Evolutionary conservation across 2,888 invertebrate species (phyloP), one percentile per base, ranked within the genome.

Genomic region (Lymantria dispar): DNA sequence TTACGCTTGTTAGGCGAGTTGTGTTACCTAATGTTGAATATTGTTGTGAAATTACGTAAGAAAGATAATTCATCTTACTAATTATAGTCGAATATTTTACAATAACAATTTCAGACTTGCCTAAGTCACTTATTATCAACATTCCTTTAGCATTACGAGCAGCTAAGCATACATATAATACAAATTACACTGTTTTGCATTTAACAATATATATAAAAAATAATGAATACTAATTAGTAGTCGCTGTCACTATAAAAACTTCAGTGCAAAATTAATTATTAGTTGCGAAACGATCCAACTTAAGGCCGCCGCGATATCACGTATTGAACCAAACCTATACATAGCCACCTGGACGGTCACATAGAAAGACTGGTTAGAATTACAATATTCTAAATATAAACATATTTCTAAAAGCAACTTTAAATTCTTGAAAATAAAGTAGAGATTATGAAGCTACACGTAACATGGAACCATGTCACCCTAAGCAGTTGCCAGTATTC

Each of bases 271-370:
- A 79, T 82, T 85, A 85, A 83, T 83, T 79, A 78, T 70, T 64
- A 65, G 70, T 76, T 72, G 70, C 72, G 70, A 78, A 78, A 78
- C 69, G 48, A 65, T 80, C 78, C 77, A 80, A 76, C 60, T 75
- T 85, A 80, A 82, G 71, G 47, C 80, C 80, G 82, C 80, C 76
- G 78, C 69, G 59, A 79, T 82, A 82, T 81, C 73, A 72, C 69
- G 80, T 83, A 85, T 85, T 70, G 84, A 83, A 80, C 85, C 72
- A 65, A 67, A 88, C 86, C 87, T 88, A 89, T 90, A 91, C 90
- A 90, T 90, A 90, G 89, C 85, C 89, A 90, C 83, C 89, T 89
- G 88, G 89, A 85, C 83, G 84, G 86, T 87, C 89, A 89, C 90
- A 90, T 90, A 90, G 88, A 89, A 85, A 88, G 81, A 75, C 68